Base-by-base conservation (phyloP, 2,888 invertebrate species). In the Alitta virens region DNA sequence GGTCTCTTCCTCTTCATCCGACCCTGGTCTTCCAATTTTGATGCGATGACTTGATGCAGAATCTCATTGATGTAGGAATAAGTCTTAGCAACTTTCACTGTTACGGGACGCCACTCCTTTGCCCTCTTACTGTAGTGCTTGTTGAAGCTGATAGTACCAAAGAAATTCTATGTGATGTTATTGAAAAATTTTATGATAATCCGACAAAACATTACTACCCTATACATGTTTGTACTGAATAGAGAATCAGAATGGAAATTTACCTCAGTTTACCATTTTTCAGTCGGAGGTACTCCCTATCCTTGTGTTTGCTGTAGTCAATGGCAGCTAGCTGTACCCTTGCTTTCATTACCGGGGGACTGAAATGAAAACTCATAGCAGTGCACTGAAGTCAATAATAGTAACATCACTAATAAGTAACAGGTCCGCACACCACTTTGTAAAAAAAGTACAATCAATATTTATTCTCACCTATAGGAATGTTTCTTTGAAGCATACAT, bases 271-370 rank as follows among this genome's bases (percentile, higher is more conserved):
- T 52, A 2, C 53, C 53, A n/a, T 52, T 53, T 23, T 27, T 38
- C 7, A n/a, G 21, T n/a, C 16, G 33, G 5, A 16, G 14, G 21
- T 25, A 25, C 7, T 38, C 40, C 23, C 60, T 52, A n/a, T 60
- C 60, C 7, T 42, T 60, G 53, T 60, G 60, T 40, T 40, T 9
- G 5, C 5, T 2, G 24, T 60, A 53, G 40, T 60, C 60, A n/a
- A 60, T 33, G 2, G 42, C 60, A n/a, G 60, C 60, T 9, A 60
- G 42, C 12, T 40, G 25, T 21, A 38, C 21, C 16, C 60, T 26
- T 2, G 40, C 53, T 12, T 38, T 26, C n/a, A 21, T 21, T 2
- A 54, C 55, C 3, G 55, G 55, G 5, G 55, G 55, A 18, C 55
- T 54, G n/a, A 46, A 46, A 46, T 33, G 33, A 33, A 33, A n/a